Conservation (phyloP, 2,797 vertebrate species). For the Coilia nasus region DNA sequence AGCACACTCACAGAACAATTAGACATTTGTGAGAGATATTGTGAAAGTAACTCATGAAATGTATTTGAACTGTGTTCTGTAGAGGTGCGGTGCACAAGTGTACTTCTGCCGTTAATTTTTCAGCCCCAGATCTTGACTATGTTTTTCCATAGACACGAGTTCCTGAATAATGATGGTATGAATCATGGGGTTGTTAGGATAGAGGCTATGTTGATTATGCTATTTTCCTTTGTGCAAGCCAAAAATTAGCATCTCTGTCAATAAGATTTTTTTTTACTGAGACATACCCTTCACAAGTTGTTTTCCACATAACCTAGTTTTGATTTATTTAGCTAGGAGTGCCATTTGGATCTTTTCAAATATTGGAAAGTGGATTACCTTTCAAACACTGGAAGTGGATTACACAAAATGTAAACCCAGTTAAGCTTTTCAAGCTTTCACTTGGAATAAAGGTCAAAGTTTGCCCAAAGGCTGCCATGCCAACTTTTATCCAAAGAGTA, state of each 20-base stretch:
- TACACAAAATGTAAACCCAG: not conserved
- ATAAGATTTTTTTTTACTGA: not conserved
- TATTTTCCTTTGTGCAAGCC: not conserved
- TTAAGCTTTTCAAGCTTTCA: not conserved
- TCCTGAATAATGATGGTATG: not conserved
- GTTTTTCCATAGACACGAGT: not conserved
- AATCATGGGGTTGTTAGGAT: not conserved
- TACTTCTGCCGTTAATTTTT: not conserved
- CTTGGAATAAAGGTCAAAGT: too few species aligned
- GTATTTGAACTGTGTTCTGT: not conserved
- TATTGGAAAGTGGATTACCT: not conserved
- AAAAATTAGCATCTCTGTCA: not conserved
- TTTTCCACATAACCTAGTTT: not conserved
- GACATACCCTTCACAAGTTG: too few species aligned
- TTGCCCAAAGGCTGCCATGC: not conserved
- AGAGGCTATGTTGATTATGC: not conserved
- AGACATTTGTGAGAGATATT: not conserved
- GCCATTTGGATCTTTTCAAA: not conserved
- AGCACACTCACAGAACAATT: too few species aligned
- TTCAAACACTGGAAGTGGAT: slow-evolving; percentile 10
- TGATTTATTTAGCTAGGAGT: not conserved
- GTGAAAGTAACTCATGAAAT: not conserved
- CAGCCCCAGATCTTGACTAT: not conserved
- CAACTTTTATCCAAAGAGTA: not conserved
- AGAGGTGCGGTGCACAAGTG: not conserved